phyloP scores from a whole-genome alignment of 2,113 vertebrate species.

The Brachyhypopomus occidentalis region DNA sequence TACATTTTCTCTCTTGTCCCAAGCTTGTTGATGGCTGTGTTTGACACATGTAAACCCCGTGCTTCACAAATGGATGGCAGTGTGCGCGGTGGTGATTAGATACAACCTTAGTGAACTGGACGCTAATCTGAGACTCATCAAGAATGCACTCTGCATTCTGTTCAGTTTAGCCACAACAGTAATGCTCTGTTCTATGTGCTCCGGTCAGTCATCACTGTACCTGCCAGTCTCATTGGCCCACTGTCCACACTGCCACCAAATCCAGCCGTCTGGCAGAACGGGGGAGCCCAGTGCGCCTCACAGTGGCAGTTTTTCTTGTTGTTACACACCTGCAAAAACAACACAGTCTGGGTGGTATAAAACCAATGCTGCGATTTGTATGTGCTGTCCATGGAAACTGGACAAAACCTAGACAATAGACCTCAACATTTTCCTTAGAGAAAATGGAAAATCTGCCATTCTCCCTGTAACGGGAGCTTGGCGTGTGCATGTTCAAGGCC shows the following conservation, averaged over 20 bases:
- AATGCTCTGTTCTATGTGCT: neutral
- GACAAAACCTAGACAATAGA: neutral
- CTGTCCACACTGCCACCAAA: slow-evolving; percentile 95
- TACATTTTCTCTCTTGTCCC: no score
- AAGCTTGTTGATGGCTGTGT: no score
- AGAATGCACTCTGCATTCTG: neutral
- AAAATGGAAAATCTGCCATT: slow-evolving; percentile 4
- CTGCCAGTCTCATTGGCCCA: slow-evolving; percentile 85
- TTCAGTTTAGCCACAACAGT: neutral
- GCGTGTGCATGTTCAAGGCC: slow-evolving; percentile 6
- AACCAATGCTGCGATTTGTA: neutral
- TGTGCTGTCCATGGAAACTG: neutral
- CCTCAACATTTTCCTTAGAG: slow-evolving; percentile 3
- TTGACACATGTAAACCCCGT: no score
- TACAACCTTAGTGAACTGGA: neutral
- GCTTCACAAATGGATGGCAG: no score
- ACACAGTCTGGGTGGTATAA: neutral
- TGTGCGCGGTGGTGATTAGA: no score
- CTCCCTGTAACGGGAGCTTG: neutral
- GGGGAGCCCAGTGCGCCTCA: slow-evolving; percentile 91
- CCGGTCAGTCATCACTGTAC: slow-evolving; percentile 63
- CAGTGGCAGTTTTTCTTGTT: slow-evolving; percentile 98
- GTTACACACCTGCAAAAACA: slow-evolving; percentile 87
- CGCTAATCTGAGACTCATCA: neutral
- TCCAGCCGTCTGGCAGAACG: slow-evolving; percentile 85